Evolutionary conservation across 2,797 vertebrate genomes (phyloP), one percentile per base, ranked within the genome.

Genomic region (Taenioides sp.): DNA sequence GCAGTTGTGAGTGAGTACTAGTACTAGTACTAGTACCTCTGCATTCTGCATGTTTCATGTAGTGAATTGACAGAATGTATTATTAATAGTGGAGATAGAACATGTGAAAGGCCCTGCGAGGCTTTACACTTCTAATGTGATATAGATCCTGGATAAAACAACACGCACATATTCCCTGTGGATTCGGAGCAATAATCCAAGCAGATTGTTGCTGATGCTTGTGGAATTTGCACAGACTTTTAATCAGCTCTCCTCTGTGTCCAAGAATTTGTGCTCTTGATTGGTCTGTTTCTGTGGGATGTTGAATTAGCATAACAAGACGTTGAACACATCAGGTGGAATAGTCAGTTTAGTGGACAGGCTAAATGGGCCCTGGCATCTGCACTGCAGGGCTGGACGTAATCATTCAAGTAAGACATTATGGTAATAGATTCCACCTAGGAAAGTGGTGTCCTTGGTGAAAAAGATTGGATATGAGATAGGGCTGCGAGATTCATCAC

Each of bases 341-440:
- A 76, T 31, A 43, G 69, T 62, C 65, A 71, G 43, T 84, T 80
- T 67, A 47, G 67, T 6, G 73, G 83, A 87, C 62, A 71, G 73
- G 72, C 69, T 84, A 54, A 81, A 82, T 27, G 37, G 65, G 61
- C 23, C 50, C 57, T 69, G 75, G 73, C 67, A 71, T 67, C 75
- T 40, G 55, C 27, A 65, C 57, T 20, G 71, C 67, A n/a, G 74
- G 28, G 74, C 57, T 71, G 69, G 60, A 11, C 63, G 58, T 23
- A 63, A 55, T 76, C 64, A 81, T 69, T 78, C 71, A 82, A 2
- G 60, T 18, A 76, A 77, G 55, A 70, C 61, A 76, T 86, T 84
- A 87, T 86, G 83, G 65, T 76, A 85, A 87, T 84, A 43, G 37
- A 74, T 74, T 71, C 78, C 77, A 76, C 18, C 3, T 63, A 37